Conservation (phyloP, 1,140 invertebrate species). For the Drosophila ambigua region DNA sequence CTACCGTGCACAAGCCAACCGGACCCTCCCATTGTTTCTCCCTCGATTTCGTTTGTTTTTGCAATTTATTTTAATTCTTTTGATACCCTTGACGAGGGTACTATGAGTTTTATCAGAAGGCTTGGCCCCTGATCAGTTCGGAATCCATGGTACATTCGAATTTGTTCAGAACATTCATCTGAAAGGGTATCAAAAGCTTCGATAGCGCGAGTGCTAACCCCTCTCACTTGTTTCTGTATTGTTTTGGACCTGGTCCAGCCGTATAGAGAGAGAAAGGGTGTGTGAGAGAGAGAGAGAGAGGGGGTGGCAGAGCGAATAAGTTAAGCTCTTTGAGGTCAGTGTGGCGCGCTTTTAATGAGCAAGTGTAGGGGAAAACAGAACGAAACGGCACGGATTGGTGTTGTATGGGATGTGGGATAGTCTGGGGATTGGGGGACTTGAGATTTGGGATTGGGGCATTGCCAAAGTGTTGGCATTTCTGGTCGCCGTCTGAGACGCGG, state of each 20-base stretch:
- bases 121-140: too few relatives aligned
- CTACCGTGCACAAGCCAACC: not conserved
- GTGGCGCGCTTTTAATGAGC: constrained; percentile 77
- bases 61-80: constrained; percentile 76
- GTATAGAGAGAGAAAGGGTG: not conserved
- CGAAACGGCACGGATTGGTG: constrained; percentile 8
- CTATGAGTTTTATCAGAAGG: not conserved
- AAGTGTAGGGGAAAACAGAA: constrained; percentile 41
- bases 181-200: too few relatives aligned
- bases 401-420: constrained; percentile 7
- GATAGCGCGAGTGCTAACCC: too few relatives aligned
- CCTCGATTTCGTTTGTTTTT: constrained; percentile 62
- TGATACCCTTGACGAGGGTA: too few relatives aligned
- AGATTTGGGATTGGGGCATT: constrained; percentile 7
- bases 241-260: constrained; percentile 28
- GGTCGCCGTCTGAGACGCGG: constrained; percentile 47
- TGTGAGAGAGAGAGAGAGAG: not conserved
- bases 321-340: constrained; percentile 77
- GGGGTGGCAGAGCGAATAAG: constrained; percentile 6
- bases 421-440: not conserved
- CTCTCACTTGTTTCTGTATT: constrained; percentile 32
- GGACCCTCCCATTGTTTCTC: constrained; percentile 17
- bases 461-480: constrained; percentile 72
- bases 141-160: too few relatives aligned
- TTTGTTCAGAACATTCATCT: too few relatives aligned